Percentiles rank a stretch among this genome's conserved stretches.
Conservation (phyloP, 2,888 invertebrate species). For the Papilio demoleus region DNA sequence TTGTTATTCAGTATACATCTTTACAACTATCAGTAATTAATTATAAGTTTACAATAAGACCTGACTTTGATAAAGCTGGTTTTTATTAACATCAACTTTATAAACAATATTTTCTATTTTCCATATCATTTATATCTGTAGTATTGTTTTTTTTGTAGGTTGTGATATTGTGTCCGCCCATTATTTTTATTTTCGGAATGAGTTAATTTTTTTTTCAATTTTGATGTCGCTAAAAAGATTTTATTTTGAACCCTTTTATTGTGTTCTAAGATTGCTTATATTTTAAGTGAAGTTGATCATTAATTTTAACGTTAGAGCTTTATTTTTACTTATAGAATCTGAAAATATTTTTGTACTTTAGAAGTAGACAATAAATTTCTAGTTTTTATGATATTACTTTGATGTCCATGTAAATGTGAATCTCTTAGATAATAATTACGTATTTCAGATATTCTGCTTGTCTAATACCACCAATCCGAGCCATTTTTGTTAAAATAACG, state of each 20-base stretch:
- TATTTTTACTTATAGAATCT: conserved; percentile 35
- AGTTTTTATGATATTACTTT: conserved; percentile 39
- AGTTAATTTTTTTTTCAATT: conserved; percentile 17
- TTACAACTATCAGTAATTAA: conserved; percentile 34
- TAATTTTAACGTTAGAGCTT: conserved; percentile 34
- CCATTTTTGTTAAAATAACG: conserved; percentile 65
- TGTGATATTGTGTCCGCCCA: conserved; percentile 42
- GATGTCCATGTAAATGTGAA: conserved; percentile 44
- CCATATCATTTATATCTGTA: conserved; percentile 42
- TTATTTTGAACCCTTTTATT: background rate
- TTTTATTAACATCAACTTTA: conserved; percentile 43
- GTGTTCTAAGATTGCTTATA: conserved; percentile 20
- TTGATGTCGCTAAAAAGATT: conserved; percentile 1
- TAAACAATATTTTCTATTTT: conserved; percentile 43
- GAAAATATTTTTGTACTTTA: conserved; percentile 40
- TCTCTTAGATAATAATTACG: conserved; percentile 52
- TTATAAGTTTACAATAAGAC: conserved; percentile 43
- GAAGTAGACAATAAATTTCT: conserved; percentile 39
- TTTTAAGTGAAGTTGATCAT: conserved; percentile 27
- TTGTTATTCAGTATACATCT: conserved; percentile 48
- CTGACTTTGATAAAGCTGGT: conserved; percentile 34
- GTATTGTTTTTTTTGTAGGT: conserved; percentile 38
- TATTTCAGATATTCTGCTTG: conserved; percentile 46
- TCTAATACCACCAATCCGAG: conserved; percentile 72
- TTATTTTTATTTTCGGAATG: conserved; percentile 39